Conservation (phyloP, 2,113 vertebrate genomes). For the Hippocampus guttulatus region DNA sequence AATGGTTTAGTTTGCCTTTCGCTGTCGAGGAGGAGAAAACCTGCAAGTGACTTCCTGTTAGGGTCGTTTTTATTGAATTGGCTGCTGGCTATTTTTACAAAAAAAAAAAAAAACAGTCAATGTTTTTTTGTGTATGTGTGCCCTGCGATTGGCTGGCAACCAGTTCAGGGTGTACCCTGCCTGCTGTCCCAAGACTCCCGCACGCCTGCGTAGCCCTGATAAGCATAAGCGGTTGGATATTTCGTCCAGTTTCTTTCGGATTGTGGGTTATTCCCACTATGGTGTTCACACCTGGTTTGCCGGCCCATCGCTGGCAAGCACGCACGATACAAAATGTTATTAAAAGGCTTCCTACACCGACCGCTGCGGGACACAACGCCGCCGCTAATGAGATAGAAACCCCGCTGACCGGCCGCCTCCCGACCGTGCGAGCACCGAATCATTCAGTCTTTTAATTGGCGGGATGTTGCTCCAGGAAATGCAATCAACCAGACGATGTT, state of each 20-base stretch:
- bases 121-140: too few relatives aligned
- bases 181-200: too few relatives aligned
- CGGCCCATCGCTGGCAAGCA: conserved; percentile 25
- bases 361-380: conserved; percentile 51
- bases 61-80: too few relatives aligned
- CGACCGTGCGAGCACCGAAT: conserved; percentile 43
- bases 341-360: conserved; percentile 48
- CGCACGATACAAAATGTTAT: conserved; percentile 56
- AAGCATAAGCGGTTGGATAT: too few relatives aligned
- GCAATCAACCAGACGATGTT: conserved; percentile 23
- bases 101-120: too few relatives aligned
- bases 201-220: conserved; percentile 24
- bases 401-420: conserved; percentile 43
- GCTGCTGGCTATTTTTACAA: too few relatives aligned
- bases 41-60: not conserved
- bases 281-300: conserved; percentile 39
- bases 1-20: conserved; percentile 25
- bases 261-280: conserved; percentile 54
- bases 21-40: conserved; percentile 32
- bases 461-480: conserved; percentile 50
- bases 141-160: too few relatives aligned
- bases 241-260: conserved; percentile 21
- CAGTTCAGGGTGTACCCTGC: too few relatives aligned
- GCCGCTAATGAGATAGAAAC: conserved; percentile 61
- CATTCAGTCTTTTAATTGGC: conserved; percentile 64